Percentiles rank a stretch among this genome's conserved stretches.
Evolutionary conservation across 2,888 invertebrate species (phyloP).

Genomic region (Halocaridina rubra): DNA sequence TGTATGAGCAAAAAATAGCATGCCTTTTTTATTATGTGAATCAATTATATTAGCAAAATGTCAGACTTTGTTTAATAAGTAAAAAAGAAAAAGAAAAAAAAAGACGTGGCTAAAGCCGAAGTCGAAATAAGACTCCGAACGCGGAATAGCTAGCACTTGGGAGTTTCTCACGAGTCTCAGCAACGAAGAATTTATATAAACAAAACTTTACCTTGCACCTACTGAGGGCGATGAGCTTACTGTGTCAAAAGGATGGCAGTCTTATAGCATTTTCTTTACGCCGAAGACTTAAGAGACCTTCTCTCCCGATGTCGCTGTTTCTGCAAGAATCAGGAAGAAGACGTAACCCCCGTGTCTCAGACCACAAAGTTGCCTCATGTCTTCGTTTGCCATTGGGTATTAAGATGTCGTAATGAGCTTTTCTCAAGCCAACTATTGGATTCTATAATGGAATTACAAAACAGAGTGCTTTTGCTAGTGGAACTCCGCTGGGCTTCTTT

Average conservation of each 20-base stretch:
- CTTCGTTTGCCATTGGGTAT: not conserved
- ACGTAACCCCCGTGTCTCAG: not conserved
- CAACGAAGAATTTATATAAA: slow-evolving; percentile 34
- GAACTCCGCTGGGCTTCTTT: not conserved
- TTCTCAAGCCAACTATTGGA: not conserved
- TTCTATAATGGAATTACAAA: not conserved
- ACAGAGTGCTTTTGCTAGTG: not conserved
- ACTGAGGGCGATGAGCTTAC: slow-evolving; percentile 3
- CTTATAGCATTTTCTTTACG: too few relatives aligned
- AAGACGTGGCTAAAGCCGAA: not conserved
- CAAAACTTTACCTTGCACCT: slow-evolving; percentile 29
- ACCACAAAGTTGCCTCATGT: not conserved
- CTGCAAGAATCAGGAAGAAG: too few relatives aligned
- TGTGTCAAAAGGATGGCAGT: not conserved
- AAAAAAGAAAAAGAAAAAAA: too few relatives aligned
- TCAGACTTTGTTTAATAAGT: too few relatives aligned
- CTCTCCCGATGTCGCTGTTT: too few relatives aligned
- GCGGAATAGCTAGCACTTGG: slow-evolving; percentile 22
- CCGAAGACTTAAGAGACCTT: too few relatives aligned
- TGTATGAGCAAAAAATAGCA: too few relatives aligned
- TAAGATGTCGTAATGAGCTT: not conserved
- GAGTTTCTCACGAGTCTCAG: slow-evolving; percentile 25
- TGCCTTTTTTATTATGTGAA: too few relatives aligned
- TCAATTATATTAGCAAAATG: too few relatives aligned
- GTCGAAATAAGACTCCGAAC: not conserved